A percentile compares a stretch with the other conserved stretches of the same genome.
Conservation (phyloP, 1,140 invertebrate species). For the Phenacoccus solenopsis region DNA sequence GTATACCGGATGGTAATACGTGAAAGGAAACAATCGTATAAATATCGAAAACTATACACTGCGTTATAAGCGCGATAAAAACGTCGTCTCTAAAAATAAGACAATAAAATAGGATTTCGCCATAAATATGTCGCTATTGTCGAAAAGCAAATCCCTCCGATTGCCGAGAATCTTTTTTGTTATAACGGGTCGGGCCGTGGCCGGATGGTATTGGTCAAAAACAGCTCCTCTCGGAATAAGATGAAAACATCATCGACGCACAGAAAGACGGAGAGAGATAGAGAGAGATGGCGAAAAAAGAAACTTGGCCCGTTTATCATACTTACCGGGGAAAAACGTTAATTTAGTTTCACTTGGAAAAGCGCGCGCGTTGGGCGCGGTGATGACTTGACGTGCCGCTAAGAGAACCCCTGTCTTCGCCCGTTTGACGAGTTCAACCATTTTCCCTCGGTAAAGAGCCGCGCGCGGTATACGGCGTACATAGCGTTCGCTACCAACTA, state of each 20-base stretch:
- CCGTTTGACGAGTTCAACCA: constrained; percentile 19
- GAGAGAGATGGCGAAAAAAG: not conserved
- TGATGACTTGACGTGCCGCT: constrained; percentile 19
- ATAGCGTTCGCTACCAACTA: constrained; percentile 36
- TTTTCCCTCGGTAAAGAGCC: constrained; percentile 4
- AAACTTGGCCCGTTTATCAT: constrained; percentile 12
- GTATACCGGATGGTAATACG: too few relatives aligned
- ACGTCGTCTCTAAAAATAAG: not conserved
- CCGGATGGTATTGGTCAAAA: not conserved
- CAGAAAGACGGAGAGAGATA: not conserved
- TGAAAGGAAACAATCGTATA: too few relatives aligned
- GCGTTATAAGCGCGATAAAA: too few relatives aligned
- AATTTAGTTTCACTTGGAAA: constrained; percentile 16
- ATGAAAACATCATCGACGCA: not conserved
- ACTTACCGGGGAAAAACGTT: constrained; percentile 9
- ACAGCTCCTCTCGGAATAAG: not conserved
- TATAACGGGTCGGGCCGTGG: not conserved
- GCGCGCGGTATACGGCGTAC: constrained; percentile 35
- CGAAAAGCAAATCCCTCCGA: not conserved
- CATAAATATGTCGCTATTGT: constrained; percentile 14
- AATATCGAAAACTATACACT: too few relatives aligned
- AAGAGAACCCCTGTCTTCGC: constrained; percentile 17
- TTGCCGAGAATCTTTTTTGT: not conserved
- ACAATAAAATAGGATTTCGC: constrained; percentile 8
- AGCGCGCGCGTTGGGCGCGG: not conserved